Conservation (phyloP, 2,888 invertebrate genomes). For the Cephus rjabovi region DNA sequence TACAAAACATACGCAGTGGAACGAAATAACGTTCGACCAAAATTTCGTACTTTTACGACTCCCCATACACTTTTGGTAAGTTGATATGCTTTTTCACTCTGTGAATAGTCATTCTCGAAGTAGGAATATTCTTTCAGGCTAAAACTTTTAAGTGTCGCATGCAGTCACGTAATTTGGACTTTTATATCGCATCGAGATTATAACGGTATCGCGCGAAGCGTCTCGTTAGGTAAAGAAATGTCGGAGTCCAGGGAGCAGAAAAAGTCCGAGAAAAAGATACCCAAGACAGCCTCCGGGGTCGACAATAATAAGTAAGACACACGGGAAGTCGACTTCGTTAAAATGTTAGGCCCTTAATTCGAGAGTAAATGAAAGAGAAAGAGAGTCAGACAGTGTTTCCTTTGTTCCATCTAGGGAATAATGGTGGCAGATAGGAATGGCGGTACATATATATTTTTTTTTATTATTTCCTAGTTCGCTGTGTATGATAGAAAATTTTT, state of each 20-base stretch:
- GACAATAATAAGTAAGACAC: neutral
- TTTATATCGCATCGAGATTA: neutral
- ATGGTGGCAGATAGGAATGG: neutral
- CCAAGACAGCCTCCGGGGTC: neutral
- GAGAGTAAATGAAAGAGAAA: neutral
- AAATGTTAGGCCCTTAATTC: neutral
- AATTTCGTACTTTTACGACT: neutral
- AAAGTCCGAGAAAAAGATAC: neutral
- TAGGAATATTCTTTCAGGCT: neutral
- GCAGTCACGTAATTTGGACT: neutral
- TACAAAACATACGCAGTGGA: neutral
- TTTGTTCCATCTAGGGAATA: neutral
- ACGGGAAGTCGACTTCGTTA: neutral
- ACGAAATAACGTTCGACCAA: neutral
- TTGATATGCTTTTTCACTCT: neutral
- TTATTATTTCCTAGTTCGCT: neutral
- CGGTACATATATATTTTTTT: neutral
- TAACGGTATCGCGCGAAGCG: neutral
- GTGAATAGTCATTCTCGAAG: neutral
- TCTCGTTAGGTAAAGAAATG: neutral
- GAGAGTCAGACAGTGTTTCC: neutral
- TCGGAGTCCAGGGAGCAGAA: neutral
- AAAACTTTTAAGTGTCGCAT: neutral
- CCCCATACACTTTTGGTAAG: neutral
- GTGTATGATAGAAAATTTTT: neutral